Evolutionary conservation across 2,888 invertebrate genomes (phyloP), one percentile per base, ranked within the genome.

Genomic region (Pyrochroa serraticornis): DNA sequence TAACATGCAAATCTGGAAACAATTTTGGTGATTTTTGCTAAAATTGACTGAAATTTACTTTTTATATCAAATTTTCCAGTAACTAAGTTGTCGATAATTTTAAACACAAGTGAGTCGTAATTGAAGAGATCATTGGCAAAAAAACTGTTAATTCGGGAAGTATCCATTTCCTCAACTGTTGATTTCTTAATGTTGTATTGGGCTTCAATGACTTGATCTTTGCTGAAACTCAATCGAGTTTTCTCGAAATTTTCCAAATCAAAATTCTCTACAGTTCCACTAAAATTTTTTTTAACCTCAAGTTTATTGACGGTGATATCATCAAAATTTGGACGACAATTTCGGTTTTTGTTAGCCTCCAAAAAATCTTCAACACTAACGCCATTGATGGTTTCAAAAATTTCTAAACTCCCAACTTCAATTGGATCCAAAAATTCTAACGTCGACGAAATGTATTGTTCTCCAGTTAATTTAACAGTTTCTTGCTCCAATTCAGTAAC

Each of bases 401-500:
- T 71, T 58, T 75, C 67, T n/a, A 83, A 69, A 9, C 75, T 68
- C 6, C 77, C 54, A 0, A 73, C 71, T 3, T 67, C 61, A 1
- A 80, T 52, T 7, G 69, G 60, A 36, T 74, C 67, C 6, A 71
- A 62, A 56, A 84, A 82, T 10, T 76, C 74, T 1, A 84, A 63
- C 31, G 78, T 75, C 0, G 75, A 63, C 1, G 77, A 66, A 7
- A 79, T 68, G 34, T 70, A 72, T 55, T 79, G 78, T 62, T 83
- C 76, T 8, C 76, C 77, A 38, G 69, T 74, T 9, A 82, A 63
- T 47, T 76, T 79, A 1, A 84, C 73, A 0, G 79, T 64, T 30
- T 81, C 76, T 34, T 72, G 61, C 12, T 81, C 72, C 1, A 84
- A 66, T 64, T 82, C 71, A 0, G 75, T 75, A 7, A 84, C 66